Conservation (phyloP, 2,888 invertebrate species). For the Meghimatium bilineatum region DNA sequence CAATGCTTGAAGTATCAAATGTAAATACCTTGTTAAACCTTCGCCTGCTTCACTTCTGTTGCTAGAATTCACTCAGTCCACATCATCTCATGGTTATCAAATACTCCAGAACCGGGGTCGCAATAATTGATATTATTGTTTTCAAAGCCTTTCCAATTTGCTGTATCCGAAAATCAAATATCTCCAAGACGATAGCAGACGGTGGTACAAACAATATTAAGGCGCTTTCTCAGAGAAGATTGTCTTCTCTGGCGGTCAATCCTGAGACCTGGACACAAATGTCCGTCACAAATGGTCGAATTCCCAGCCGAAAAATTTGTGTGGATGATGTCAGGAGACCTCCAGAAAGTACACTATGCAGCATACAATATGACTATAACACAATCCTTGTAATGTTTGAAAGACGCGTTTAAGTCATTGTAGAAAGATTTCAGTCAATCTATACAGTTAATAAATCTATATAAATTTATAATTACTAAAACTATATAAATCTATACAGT, state of each 20-base stretch:
- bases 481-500: too few species aligned
- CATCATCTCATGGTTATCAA: background rate
- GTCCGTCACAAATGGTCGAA: constrained; percentile 31
- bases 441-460: too few species aligned
- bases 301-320: constrained; percentile 6
- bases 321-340: background rate
- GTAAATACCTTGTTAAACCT: background rate
- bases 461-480: too few species aligned
- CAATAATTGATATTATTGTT: constrained; percentile 38
- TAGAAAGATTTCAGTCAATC: background rate
- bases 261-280: background rate
- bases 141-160: constrained; percentile 25
- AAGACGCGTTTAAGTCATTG: background rate
- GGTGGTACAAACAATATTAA: constrained; percentile 22
- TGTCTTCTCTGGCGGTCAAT: constrained; percentile 13
- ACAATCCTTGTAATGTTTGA: background rate
- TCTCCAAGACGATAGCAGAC: background rate
- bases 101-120: constrained; percentile 23
- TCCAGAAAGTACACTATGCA: background rate
- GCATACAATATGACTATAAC: background rate
- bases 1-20: background rate
- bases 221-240: background rate
- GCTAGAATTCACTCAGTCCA: background rate
- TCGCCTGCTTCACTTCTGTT: background rate
- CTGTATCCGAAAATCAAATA: constrained; percentile 39